Evolutionary conservation across 2,888 invertebrate species (phyloP).

Genomic region (Hemithea aestivaria): DNA sequence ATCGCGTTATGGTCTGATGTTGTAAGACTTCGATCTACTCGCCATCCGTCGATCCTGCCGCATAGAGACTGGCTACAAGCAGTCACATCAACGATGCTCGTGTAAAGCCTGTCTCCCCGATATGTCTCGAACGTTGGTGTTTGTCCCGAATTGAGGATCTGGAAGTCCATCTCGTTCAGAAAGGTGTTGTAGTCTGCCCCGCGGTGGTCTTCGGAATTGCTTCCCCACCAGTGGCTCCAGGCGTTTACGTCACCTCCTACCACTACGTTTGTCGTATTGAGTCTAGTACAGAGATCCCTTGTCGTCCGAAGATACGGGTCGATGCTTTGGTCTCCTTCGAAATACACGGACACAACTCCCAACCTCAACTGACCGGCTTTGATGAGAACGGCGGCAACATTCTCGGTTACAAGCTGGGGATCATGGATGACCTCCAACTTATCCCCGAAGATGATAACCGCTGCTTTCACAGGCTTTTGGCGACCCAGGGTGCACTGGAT

Average conservation of each 20-base stretch:
- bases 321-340: conserved; percentile 15
- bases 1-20: conserved; percentile 25
- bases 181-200: conserved; percentile 5
- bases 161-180: no score
- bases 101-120: no score
- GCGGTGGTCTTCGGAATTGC: conserved; percentile 5
- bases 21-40: conserved; percentile 8
- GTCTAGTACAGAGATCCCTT: no score
- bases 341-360: conserved; percentile 22
- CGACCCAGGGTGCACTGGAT: no score
- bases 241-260: no score
- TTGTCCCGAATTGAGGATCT: conserved; percentile 16
- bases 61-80: conserved; percentile 6
- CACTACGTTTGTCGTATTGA: no score
- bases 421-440: neutral
- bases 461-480: no score
- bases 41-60: conserved; percentile 4
- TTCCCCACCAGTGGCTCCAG: no score
- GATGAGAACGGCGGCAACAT: conserved; percentile 17
- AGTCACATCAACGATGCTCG: conserved; percentile 24
- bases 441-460: neutral
- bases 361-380: conserved; percentile 10
- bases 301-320: conserved; percentile 9
- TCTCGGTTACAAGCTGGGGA: no score
- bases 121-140: conserved; percentile 19